Evolutionary conservation across 2,797 vertebrate species (phyloP), one percentile per base, ranked within the genome.

Genomic region (Onychomys arenicola): DNA sequence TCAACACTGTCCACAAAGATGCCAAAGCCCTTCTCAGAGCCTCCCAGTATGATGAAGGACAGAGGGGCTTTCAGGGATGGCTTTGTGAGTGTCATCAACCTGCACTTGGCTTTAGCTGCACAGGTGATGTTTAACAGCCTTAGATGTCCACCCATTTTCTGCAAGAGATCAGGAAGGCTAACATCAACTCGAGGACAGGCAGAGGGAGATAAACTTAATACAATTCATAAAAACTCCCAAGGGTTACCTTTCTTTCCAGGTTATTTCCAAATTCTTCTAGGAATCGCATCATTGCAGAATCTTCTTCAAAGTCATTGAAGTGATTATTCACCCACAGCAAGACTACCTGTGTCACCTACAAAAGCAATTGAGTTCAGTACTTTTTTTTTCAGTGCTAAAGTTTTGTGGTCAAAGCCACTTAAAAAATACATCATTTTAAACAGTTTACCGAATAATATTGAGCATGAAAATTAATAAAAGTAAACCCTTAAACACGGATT

Each of bases 81-180:
- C 98, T 99, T 99, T 95, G 99, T 99, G 96, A 99, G 98, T 0
- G 99, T 99, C 99, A 99, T 99, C 98, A 99, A 97, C 97, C 99
- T 99, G 49, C 99, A 99, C 98, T 99, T 99, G 55, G 99, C 99
- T 98, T 99, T 99, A 98, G 99, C 99, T 96, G 99, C 99, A 93
- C 99, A 99, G 5, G 99, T 99, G 95, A 99, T 99, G 97, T 99
- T 99, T 99, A 99, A 99, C 98, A 99, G 99, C 99, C 99, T 99
- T 97, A 99, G 99, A 98, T 99, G 99, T 95, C 99, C 99, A 61
- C 99, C 99, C 99, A 99, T 99, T 99, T 99, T 99, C 99, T 99
- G 95, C 16, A 97, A 86, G 87, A 92, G 76, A 89, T 91, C 27
- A 96, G 97, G 82, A 88, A 97, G 21, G 97, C 87, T 82, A 78